A percentile compares a stretch with the other conserved stretches of the same genome.
phyloP scores from a whole-genome alignment of 2,888 invertebrate genomes.

The Sycophila texana region DNA sequence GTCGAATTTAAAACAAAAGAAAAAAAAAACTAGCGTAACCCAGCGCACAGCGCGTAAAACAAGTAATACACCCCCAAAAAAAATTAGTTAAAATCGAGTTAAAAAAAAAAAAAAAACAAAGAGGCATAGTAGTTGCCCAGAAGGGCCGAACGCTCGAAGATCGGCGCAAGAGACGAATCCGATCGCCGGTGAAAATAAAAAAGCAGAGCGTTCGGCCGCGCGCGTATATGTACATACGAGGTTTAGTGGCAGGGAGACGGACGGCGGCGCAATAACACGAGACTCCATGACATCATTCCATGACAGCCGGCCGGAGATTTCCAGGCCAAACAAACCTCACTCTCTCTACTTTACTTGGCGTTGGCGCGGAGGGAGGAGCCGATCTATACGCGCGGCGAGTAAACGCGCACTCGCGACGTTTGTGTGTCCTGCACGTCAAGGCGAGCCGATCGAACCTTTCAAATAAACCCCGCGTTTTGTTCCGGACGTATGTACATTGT shows the following conservation, averaged over 20 bases:
- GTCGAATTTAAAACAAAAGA: no score
- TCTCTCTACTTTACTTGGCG: conserved; percentile 13
- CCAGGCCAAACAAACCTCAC: conserved; percentile 69
- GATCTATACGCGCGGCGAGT: conserved; percentile 61
- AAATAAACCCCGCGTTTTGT: conserved; percentile 33
- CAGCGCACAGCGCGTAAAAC: not conserved
- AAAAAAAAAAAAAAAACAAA: no score
- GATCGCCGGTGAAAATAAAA: no score
- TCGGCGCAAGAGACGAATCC: no score
- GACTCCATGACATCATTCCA: conserved; percentile 75
- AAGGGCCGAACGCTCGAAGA: not conserved
- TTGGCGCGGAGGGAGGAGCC: conserved; percentile 42
- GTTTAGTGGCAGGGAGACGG: conserved; percentile 18
- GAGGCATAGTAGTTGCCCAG: not conserved
- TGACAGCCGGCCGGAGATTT: conserved; percentile 72
- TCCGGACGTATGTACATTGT: no score
- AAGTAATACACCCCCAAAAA: not conserved
- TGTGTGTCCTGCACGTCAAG: not conserved
- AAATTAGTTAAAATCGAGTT: not conserved
- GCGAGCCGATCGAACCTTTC: conserved; percentile 14
- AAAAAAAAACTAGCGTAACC: not conserved
- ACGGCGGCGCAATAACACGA: conserved; percentile 47
- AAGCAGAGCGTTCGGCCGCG: not conserved
- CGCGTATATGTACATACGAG: not conserved
- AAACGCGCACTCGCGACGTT: conserved; percentile 11